Evolutionary conservation across 2,888 invertebrate species (phyloP).

Genomic region (Heterodera filipjevi): DNA sequence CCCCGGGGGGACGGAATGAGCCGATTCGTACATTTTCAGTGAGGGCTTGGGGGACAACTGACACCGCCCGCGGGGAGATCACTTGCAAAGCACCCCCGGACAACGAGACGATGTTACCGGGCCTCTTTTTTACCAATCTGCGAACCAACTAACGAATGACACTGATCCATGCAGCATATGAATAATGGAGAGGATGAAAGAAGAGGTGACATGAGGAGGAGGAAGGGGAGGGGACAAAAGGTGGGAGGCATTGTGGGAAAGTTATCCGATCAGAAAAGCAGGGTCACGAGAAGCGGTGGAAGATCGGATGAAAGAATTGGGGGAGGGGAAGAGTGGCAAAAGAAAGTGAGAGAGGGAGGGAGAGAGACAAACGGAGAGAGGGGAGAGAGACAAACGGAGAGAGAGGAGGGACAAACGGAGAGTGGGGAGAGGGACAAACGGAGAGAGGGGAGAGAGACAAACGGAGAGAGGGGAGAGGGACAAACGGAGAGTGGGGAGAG

Average conservation of each 20-base stretch:
- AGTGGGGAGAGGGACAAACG: background rate
- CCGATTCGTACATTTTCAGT: background rate
- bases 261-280: background rate
- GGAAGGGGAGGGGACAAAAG: background rate
- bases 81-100: background rate
- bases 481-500: background rate
- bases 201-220: background rate
- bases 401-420: background rate
- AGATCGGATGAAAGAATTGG: background rate
- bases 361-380: background rate
- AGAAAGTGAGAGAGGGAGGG: background rate
- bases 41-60: slow-evolving; percentile 9
- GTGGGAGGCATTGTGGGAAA: background rate
- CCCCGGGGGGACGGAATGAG: background rate
- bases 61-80: slow-evolving; percentile 1
- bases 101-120: background rate
- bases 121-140: background rate
- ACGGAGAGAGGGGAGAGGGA: background rate
- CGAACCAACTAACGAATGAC: background rate
- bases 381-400: background rate
- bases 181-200: background rate
- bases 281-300: background rate
- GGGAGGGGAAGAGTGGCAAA: background rate
- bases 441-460: background rate
- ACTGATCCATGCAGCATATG: slow-evolving; percentile 7